Base-by-base conservation (phyloP, 2,888 invertebrate genomes). In the Stenoptilia bipunctidactyla region DNA sequence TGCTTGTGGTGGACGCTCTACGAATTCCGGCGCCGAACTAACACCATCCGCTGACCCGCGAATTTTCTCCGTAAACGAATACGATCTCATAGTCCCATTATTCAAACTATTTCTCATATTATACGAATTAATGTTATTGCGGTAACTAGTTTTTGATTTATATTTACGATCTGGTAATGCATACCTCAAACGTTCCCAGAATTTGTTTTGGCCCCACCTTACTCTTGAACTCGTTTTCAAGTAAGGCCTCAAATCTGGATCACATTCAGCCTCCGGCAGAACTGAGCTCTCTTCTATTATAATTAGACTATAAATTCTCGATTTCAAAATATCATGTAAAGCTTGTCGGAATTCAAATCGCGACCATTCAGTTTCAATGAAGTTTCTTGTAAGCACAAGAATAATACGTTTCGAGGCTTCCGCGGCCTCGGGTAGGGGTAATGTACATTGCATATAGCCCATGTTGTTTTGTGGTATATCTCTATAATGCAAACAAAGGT, bases 341-440 rank as follows among this genome's bases (percentile, higher is more conserved):
- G 95, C 93, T 57, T 93, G 92, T 38, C 94, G 90, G 68, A 96
- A 92, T 65, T 97, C 96, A 60, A 91, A 91, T 45, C 94, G 89
- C 50, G 93, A 92, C 97, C 97, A 97, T 71, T 97, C 96, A 33
- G 95, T 95, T 71, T 93, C 91, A 50, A 97, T 84, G 66, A 96
- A 94, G 71, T 94, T 92, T 51, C 93, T 88, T 6, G 96, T 94
- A 38, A 97, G 80, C 37, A 97, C 90, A 52, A 97, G 84, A 49
- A 97, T 89, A 49, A 97, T 92, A 46, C 95, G 88, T 41, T 92
- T 89, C 46, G 94, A 93, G 30, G 93, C 92, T 54, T 96, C 92
- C 34, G 96, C 93, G n/a, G 94, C 95, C 65, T 94, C 94, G 13
- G 93, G 86, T 47, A 94, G 89, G 4, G 88, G 87, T 47, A 95